A percentile compares a stretch with the other conserved stretches of the same genome.
Evolutionary conservation across 1,140 invertebrate species (phyloP).

Genomic region (Chrysopa pallens): DNA sequence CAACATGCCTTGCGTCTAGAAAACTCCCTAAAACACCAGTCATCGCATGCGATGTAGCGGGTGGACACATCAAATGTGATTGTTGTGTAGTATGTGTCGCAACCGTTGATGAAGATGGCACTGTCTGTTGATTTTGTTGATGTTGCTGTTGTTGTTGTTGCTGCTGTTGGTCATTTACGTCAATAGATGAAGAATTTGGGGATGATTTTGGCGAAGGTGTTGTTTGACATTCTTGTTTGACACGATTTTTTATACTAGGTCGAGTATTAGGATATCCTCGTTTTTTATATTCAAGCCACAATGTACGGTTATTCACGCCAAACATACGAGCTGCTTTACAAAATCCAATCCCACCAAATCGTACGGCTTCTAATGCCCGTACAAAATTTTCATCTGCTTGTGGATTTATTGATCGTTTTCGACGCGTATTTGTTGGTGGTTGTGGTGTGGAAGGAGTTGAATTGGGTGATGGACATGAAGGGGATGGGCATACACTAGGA

Average conservation of each 20-base stretch:
- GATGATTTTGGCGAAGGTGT: conserved; percentile 20
- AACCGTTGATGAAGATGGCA: conserved; percentile 6
- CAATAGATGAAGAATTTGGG: conserved; percentile 24
- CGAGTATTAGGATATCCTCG: conserved; percentile 58
- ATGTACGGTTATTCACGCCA: conserved; percentile 63
- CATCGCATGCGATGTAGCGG: conserved; percentile 24
- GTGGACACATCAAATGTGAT: conserved; percentile 22
- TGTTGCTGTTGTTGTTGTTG: conserved; percentile 23
- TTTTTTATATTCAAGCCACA: conserved; percentile 72
- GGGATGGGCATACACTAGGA: conserved; percentile 20
- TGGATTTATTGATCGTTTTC: conserved; percentile 44
- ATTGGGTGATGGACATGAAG: conserved; percentile 23
- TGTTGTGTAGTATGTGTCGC: conserved; percentile 20
- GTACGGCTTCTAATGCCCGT: conserved; percentile 55
- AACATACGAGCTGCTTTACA: conserved; percentile 65
- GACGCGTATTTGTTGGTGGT: conserved; percentile 21
- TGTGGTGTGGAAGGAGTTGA: conserved; percentile 14
- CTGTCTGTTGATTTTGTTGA: conserved; percentile 22
- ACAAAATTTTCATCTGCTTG: conserved; percentile 65
- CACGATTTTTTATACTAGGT: conserved; percentile 49
- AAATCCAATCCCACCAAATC: conserved; percentile 65
- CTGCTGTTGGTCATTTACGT: conserved; percentile 31
- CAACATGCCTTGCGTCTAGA: conserved; percentile 31
- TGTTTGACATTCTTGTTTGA: conserved; percentile 37
- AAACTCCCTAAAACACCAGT: conserved; percentile 30